Percentiles rank a stretch among this genome's conserved stretches.
Evolutionary conservation across 2,113 vertebrate species (phyloP).

Genomic region (Cyprinus carpio): DNA sequence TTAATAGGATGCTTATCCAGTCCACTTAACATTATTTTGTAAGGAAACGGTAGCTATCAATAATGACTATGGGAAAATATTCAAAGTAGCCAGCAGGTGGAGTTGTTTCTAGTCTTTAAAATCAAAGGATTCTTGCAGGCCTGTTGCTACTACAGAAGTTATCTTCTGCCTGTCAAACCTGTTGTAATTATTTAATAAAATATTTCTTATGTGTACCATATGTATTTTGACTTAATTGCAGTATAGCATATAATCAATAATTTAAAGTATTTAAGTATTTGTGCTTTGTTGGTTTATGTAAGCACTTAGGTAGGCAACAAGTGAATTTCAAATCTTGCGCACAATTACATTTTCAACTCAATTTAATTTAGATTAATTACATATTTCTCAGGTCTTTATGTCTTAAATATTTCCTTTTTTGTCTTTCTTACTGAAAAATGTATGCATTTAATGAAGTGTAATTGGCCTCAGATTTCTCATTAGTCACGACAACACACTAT

Average conservation of each 20-base stretch:
- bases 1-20: not conserved
- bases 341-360: not conserved
- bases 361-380: not conserved
- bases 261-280: not conserved
- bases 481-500: not conserved
- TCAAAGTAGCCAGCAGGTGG: not conserved
- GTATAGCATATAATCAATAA: not conserved
- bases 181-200: not conserved
- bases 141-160: not conserved
- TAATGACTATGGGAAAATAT: not conserved
- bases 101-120: not conserved
- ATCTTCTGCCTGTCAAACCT: not conserved
- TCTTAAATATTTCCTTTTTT: not conserved
- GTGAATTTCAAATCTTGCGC: not conserved
- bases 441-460: not conserved
- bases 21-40: constrained; percentile 2
- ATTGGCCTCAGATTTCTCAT: not conserved
- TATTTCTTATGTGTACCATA: not conserved
- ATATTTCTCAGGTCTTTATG: not conserved
- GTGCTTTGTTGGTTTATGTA: not conserved
- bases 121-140: not conserved
- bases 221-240: not conserved
- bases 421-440: not conserved
- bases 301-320: not conserved
- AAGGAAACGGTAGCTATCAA: not conserved